Evolutionary conservation across 2,888 invertebrate species (phyloP), one percentile per base, ranked within the genome.

Genomic region (Stratiomys singularior): DNA sequence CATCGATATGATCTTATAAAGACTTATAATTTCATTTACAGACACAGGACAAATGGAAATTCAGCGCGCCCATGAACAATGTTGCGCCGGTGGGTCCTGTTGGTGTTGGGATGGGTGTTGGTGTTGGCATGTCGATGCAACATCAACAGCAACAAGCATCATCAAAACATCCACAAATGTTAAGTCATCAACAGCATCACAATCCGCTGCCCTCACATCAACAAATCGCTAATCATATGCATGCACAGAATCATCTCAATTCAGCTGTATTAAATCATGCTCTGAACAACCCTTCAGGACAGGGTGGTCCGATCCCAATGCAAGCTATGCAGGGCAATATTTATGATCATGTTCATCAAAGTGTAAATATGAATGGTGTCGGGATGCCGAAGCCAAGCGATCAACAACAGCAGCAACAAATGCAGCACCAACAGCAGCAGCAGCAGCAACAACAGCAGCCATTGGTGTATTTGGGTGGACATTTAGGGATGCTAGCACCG

Each of bases 11-110:
- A n/a, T n/a, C n/a, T n/a, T n/a, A n/a, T n/a, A n/a, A n/a, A n/a
- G n/a, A n/a, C n/a, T n/a, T n/a, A n/a, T n/a, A n/a, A n/a, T n/a
- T n/a, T n/a, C n/a, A n/a, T n/a, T n/a, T n/a, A 78, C 89, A 94
- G 94, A 93, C 91, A 88, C 93, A 93, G 87, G 94, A 94, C 88
- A 95, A 94, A 89, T 95, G 94, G 94, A 94, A 94, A 86, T 94
- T 93, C 87, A 90, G 93, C 85, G 88, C 92, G 84, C 86, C 91
- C 84, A 90, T 88, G 89, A 90, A 89, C 84, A 86, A 85, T 80
- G 83, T 84, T 13, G 84, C 86, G 82, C 89, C 91, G 85, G 89
- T 89, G 82, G 84, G 88, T 86, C 81, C 86, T 87, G 84, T 90
- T 83, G 83, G 87, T 21, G 84, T 86, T 89, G 87, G 85, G 66